phyloP scores from a whole-genome alignment of 1,140 invertebrate species.

The Penaeus vannamei region DNA sequence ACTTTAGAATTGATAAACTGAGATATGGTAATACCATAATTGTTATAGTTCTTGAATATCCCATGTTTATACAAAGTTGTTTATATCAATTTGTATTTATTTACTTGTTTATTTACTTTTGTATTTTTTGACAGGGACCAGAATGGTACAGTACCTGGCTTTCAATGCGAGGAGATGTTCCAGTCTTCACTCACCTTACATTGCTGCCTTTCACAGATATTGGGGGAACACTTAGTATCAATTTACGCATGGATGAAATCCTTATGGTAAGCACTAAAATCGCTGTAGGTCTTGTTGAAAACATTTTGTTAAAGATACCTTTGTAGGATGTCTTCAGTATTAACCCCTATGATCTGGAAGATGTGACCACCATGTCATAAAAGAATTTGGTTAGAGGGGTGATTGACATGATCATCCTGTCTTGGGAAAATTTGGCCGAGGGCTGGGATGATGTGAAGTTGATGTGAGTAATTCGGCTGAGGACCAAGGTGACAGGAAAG shows the following conservation, averaged over 20 bases:
- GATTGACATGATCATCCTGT: too few species aligned
- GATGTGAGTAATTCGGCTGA: too few species aligned
- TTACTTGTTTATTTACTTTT: not conserved
- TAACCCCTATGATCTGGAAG: too few species aligned
- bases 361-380: too few species aligned
- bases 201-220: slow-evolving; percentile 75
- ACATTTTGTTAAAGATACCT: not conserved
- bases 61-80: not conserved
- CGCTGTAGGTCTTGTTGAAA: not conserved
- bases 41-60: not conserved
- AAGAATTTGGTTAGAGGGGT: too few species aligned
- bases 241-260: slow-evolving; percentile 71
- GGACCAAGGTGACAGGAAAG: too few species aligned
- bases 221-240: slow-evolving; percentile 75
- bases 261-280: slow-evolving; percentile 66
- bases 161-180: slow-evolving; percentile 71
- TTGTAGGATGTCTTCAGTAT: too few species aligned
- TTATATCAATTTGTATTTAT: not conserved
- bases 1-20: not conserved
- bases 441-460: too few species aligned
- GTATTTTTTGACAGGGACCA: slow-evolving; percentile 46
- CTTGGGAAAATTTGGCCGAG: too few species aligned
- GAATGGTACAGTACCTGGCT: slow-evolving; percentile 75
- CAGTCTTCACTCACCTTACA: slow-evolving; percentile 74
- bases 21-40: not conserved